These are phyloP conservation scores for Leucophenga maculata DNA, from an alignment of 2,888 invertebrate genomes.

Conservation along the genomic window DNA sequence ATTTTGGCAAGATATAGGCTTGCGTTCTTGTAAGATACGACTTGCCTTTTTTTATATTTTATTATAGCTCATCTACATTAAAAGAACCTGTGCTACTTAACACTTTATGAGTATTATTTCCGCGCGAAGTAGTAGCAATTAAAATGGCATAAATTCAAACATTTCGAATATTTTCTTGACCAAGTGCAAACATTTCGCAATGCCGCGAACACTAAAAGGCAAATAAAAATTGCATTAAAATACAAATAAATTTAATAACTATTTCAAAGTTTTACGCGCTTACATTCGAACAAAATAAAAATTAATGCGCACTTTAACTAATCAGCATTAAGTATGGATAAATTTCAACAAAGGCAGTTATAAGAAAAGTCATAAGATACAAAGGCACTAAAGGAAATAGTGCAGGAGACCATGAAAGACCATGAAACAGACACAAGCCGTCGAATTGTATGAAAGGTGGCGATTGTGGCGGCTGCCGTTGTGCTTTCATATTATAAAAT, in stretches of 20 bases:
- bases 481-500: too few species aligned
- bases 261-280: conserved; percentile 4
- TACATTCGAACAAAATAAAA: neutral
- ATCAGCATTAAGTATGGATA: conserved; percentile 21
- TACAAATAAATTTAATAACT: conserved; percentile 3
- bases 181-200: too few species aligned
- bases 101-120: too few species aligned
- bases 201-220: neutral
- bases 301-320: conserved; percentile 18
- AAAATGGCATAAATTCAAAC: too few species aligned
- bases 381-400: neutral
- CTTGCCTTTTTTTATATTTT: too few species aligned
- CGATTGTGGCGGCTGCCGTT: neutral
- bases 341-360: conserved; percentile 11
- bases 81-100: too few species aligned
- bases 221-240: neutral
- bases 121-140: too few species aligned
- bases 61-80: too few species aligned
- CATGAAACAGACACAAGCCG: neutral
- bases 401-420: conserved; percentile 19
- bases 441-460: conserved; percentile 5
- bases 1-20: too few species aligned
- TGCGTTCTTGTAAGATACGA: too few species aligned
- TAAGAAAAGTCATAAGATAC: conserved; percentile 2
- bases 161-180: too few species aligned